Conservation (phyloP, 2,888 invertebrate genomes). For the Dynastes grantii region DNA sequence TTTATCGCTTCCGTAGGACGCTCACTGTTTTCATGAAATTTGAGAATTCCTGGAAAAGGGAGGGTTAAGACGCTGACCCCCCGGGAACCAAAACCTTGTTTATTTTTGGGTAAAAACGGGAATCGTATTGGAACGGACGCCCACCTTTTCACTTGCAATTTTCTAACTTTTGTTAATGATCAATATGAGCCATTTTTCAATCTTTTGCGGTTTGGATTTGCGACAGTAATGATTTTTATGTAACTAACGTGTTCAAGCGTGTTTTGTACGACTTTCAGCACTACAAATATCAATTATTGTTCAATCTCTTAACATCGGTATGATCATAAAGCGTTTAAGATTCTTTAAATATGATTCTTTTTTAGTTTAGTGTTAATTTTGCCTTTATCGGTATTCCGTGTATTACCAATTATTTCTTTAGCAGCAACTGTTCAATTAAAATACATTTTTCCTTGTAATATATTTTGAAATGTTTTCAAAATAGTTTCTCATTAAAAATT, state of each 20-base stretch:
- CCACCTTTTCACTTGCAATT: slow-evolving; percentile 60
- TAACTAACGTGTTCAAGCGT: slow-evolving; percentile 32
- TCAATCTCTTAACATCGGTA: not conserved
- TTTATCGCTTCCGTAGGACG: slow-evolving; percentile 17
- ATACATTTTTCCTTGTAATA: too few relatives aligned
- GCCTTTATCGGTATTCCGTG: not conserved
- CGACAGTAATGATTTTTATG: slow-evolving; percentile 46
- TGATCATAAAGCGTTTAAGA: not conserved
- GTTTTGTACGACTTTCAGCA: slow-evolving; percentile 9
- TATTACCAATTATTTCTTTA: not conserved
- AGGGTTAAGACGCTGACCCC: too few relatives aligned
- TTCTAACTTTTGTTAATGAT: slow-evolving; percentile 60
- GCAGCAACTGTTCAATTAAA: too few relatives aligned
- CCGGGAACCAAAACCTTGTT: slow-evolving; percentile 53
- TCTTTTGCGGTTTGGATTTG: slow-evolving; percentile 32
- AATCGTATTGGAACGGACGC: slow-evolving; percentile 63
- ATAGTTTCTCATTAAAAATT: too few relatives aligned
- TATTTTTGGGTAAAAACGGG: too few relatives aligned
- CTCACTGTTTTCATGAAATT: slow-evolving; percentile 39
- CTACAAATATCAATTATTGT: not conserved
- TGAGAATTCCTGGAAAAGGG: slow-evolving; percentile 22
- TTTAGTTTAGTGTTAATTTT: not conserved
- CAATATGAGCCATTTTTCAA: slow-evolving; percentile 60
- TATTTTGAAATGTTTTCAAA: too few relatives aligned
- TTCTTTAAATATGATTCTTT: not conserved